These are phyloP conservation scores for Panthera leo DNA, from an alignment of 2,113 vertebrate species.

Conservation along the genomic window DNA sequence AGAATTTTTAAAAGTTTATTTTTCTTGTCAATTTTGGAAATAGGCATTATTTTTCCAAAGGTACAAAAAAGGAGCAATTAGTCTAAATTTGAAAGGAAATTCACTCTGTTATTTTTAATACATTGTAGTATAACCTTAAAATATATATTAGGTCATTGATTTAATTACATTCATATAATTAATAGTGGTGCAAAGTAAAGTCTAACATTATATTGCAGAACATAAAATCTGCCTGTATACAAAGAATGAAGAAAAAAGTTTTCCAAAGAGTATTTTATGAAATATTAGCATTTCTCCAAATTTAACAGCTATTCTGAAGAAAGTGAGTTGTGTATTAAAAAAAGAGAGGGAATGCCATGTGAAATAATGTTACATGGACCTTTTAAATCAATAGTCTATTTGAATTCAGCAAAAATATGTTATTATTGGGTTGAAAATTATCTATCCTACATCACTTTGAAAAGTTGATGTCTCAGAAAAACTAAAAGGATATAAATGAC, in stretches of 20 bases:
- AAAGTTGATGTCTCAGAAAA: background rate
- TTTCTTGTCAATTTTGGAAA: background rate
- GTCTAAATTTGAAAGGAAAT: background rate
- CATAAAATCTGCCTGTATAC: background rate
- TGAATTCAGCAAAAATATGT: background rate
- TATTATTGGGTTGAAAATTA: background rate
- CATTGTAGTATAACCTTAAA: background rate
- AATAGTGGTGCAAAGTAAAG: background rate
- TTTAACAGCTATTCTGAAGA: background rate
- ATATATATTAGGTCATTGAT: background rate
- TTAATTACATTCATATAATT: background rate
- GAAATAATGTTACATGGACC: background rate
- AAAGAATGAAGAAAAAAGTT: background rate
- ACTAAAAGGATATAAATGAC: background rate
- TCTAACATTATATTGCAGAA: background rate
- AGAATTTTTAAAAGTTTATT: background rate
- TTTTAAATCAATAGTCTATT: background rate
- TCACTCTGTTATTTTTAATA: background rate
- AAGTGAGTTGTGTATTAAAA: background rate
- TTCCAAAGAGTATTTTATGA: background rate
- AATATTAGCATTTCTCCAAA: background rate
- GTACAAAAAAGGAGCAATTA: background rate
- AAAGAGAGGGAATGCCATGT: background rate
- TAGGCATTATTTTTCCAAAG: background rate
- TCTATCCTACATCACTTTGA: background rate